phyloP scores from a whole-genome alignment of 2,888 invertebrate genomes.

The Diloba caeruleocephala region DNA sequence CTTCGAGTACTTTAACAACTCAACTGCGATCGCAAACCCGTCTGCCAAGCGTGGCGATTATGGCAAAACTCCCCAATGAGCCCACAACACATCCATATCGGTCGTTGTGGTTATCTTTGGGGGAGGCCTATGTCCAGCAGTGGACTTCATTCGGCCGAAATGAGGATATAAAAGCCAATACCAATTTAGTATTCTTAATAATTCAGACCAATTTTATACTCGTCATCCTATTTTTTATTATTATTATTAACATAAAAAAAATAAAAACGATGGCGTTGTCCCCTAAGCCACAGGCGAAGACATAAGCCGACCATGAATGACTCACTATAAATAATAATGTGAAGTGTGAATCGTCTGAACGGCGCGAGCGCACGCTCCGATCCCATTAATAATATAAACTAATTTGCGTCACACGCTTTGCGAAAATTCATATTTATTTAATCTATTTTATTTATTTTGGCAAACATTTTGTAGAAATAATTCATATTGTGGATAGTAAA shows the following conservation, averaged over 20 bases:
- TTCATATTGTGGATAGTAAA: no score
- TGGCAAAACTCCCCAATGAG: no score
- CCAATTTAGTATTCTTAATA: neutral
- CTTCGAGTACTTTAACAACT: no score
- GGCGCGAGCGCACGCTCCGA: constrained; percentile 15
- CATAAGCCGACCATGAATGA: constrained; percentile 25
- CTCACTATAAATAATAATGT: constrained; percentile 36
- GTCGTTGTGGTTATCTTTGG: no score
- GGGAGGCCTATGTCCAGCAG: no score
- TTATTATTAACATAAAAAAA: no score
- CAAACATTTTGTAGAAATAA: constrained; percentile 3
- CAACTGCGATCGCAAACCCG: no score
- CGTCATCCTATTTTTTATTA: neutral
- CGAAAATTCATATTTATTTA: constrained; percentile 29
- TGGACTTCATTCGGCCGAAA: no score
- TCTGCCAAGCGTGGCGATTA: no score
- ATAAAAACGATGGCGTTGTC: neutral
- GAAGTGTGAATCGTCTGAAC: constrained; percentile 19
- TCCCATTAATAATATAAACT: constrained; percentile 45
- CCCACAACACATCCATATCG: no score
- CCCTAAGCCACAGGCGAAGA: constrained; percentile 24
- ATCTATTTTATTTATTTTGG: constrained; percentile 50
- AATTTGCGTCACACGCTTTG: constrained; percentile 52
- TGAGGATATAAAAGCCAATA: neutral
- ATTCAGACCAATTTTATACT: neutral